Conservation (phyloP, 1,140 invertebrate species). For the Bombus consobrinus region DNA sequence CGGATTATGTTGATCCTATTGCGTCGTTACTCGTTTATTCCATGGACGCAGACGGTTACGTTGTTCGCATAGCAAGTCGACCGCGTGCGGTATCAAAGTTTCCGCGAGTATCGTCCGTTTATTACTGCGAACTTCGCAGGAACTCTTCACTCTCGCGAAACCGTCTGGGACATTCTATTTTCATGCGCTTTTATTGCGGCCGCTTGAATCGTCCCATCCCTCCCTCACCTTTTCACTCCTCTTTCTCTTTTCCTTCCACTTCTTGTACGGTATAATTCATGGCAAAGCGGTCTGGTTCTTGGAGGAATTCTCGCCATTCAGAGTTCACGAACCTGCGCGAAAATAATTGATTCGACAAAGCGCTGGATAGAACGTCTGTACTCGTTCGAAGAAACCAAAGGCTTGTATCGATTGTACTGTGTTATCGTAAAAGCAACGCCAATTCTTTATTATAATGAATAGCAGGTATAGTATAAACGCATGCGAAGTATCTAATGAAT, state of each 20-base stretch:
- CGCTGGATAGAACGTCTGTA: background rate
- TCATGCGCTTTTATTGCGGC: constrained; percentile 35
- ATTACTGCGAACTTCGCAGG: constrained; percentile 29
- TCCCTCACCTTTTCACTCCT: background rate
- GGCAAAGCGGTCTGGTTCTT: background rate
- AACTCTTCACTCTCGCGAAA: background rate
- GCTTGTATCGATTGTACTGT: background rate
- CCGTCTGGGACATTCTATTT: constrained; percentile 36
- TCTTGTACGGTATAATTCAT: constrained; percentile 10
- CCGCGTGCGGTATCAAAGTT: background rate
- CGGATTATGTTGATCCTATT: constrained; percentile 42
- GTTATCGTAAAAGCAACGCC: too few species aligned
- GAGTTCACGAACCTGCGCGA: background rate
- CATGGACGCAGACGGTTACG: background rate
- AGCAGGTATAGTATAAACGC: too few species aligned
- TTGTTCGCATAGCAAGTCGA: background rate
- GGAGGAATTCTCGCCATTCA: background rate
- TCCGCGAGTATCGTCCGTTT: constrained; percentile 23
- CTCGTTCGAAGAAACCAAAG: background rate
- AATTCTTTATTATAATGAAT: too few species aligned
- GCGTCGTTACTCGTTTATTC: constrained; percentile 37
- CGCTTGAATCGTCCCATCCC: background rate
- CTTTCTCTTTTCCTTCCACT: background rate
- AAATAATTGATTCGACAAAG: constrained; percentile 22
- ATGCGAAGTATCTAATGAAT: too few species aligned